Evolutionary conservation across 2,888 invertebrate species (phyloP).

Genomic region (Cistogaster globosa): DNA sequence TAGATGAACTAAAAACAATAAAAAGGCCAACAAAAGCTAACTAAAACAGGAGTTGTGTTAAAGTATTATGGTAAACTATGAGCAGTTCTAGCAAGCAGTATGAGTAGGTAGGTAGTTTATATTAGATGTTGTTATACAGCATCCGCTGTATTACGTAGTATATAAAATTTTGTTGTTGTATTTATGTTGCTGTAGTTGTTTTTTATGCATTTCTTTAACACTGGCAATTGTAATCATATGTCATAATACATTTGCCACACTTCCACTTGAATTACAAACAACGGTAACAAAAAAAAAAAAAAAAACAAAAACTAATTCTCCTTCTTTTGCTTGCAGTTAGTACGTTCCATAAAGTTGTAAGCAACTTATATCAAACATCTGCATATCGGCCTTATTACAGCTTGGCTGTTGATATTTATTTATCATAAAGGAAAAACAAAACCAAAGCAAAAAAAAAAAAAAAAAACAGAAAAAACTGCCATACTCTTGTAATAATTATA

Average conservation of each 20-base stretch:
- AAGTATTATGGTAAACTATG: not conserved
- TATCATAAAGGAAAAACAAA: conserved; percentile 28
- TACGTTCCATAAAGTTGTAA: conserved; percentile 33
- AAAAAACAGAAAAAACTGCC: conserved; percentile 52
- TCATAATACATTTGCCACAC: conserved; percentile 71
- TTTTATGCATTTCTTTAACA: conserved; percentile 49
- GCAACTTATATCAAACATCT: conserved; percentile 53
- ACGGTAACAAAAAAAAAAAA: not conserved
- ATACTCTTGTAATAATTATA: conserved; percentile 67
- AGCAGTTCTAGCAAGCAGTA: not conserved
- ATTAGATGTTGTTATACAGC: conserved; percentile 53
- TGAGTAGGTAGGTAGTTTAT: conserved; percentile 45
- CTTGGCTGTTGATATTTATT: conserved; percentile 30
- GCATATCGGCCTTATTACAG: conserved; percentile 44
- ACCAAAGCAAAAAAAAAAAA: conserved; percentile 25
- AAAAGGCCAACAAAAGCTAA: conserved; percentile 3
- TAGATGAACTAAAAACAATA: conserved; percentile 31
- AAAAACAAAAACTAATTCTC: conserved; percentile 15
- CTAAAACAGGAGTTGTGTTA: not conserved
- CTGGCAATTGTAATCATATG: conserved; percentile 70
- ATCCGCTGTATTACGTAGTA: conserved; percentile 58
- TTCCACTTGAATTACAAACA: conserved; percentile 64
- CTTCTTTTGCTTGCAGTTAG: not conserved
- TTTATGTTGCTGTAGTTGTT: conserved; percentile 10
- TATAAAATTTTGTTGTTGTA: conserved; percentile 29